These are phyloP conservation scores for Platysteira castanea DNA, from an alignment of 2,113 vertebrate genomes.

Conservation along the genomic window DNA sequence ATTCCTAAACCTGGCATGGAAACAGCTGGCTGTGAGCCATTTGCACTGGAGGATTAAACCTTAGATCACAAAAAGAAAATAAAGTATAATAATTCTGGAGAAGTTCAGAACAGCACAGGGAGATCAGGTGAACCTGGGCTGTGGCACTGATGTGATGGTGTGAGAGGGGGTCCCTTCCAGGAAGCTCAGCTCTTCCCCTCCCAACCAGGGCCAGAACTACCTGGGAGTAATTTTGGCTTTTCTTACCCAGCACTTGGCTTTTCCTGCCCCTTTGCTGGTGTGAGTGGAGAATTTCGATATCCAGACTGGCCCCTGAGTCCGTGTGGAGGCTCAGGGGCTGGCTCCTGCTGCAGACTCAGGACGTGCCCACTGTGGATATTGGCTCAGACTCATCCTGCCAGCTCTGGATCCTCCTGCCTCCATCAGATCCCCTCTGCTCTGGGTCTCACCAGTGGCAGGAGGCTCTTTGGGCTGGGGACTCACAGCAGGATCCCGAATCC, in stretches of 20 bases:
- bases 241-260: not conserved
- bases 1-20: not conserved
- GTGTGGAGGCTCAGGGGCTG: not conserved
- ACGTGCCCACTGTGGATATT: rapidly evolving
- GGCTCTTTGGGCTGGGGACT: not conserved
- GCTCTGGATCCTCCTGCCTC: not conserved
- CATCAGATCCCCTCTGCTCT: not conserved
- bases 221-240: not conserved
- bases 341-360: not conserved
- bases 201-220: rapidly evolving
- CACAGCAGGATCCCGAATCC: not conserved
- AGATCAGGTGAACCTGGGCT: not conserved
- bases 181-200: not conserved
- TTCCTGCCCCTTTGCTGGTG: not conserved
- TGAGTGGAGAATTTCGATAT: rapidly evolving
- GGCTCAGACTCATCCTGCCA: not conserved
- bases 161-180: not conserved
- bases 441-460: not conserved
- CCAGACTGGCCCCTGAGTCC: rapidly evolving
- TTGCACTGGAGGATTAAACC: not conserved
- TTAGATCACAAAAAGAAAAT: not conserved
- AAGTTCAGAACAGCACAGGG: not conserved
- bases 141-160: rapidly evolving
- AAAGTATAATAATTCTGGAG: too few relatives aligned
- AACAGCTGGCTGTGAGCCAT: not conserved